Evolutionary conservation across 2,113 vertebrate genomes (phyloP).

Genomic region (Falcunculus frontatus): DNA sequence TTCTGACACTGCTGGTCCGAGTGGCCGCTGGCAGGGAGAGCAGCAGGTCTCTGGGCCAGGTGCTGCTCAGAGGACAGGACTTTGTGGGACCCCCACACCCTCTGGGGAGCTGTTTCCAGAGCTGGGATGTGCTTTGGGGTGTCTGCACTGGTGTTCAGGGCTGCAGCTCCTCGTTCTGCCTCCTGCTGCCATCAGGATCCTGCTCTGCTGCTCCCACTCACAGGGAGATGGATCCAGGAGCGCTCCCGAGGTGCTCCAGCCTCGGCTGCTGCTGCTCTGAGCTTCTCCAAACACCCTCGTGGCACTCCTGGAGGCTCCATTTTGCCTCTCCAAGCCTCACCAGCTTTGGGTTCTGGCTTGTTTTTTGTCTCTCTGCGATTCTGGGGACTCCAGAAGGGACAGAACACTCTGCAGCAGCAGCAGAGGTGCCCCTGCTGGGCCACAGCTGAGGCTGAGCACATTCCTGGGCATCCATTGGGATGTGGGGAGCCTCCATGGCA

Average conservation of each 20-base stretch:
- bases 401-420: neutral
- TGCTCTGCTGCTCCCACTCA: fast-evolving
- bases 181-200: neutral
- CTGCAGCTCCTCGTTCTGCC: neutral
- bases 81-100: fast-evolving
- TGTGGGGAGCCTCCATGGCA: neutral
- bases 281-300: neutral
- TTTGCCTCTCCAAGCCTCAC: neutral
- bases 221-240: no score
- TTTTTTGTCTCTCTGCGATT: neutral
- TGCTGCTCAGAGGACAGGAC: neutral
- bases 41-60: neutral
- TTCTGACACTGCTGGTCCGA: fast-evolving
- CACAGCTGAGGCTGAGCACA: fast-evolving
- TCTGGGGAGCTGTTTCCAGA: neutral
- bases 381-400: neutral
- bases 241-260: fast-evolving
- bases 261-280: neutral
- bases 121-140: neutral
- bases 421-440: neutral
- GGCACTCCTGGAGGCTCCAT: neutral
- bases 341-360: neutral
- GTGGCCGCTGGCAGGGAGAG: neutral
- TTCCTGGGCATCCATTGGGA: fast-evolving
- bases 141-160: neutral